These are phyloP conservation scores for Eciton burchellii DNA, from an alignment of 1,140 invertebrate genomes.

Conservation along the genomic window DNA sequence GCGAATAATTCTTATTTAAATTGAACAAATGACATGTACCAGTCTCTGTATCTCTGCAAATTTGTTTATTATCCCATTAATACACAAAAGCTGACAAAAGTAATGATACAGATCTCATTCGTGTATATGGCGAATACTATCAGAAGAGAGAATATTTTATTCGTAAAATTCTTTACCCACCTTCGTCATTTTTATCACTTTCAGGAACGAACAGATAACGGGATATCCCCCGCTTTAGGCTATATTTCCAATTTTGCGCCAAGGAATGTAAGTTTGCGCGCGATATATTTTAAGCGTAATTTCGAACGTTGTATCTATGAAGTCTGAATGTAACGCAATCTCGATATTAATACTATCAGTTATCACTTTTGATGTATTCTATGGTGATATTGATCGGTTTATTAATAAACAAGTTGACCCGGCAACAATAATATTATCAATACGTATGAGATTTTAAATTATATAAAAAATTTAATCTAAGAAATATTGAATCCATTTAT, in stretches of 20 bases:
- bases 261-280: constrained; percentile 49
- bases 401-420: too few relatives aligned
- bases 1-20: constrained; percentile 73
- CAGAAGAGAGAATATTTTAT: neutral
- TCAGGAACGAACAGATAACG: constrained; percentile 60
- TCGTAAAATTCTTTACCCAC: constrained; percentile 83
- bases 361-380: too few relatives aligned
- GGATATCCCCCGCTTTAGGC: constrained; percentile 58
- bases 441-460: too few relatives aligned
- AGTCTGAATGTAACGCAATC: neutral
- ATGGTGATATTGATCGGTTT: too few relatives aligned
- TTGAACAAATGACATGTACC: constrained; percentile 57
- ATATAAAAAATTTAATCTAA: too few relatives aligned
- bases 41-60: constrained; percentile 70
- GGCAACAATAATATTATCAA: too few relatives aligned
- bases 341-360: too few relatives aligned
- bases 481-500: too few relatives aligned
- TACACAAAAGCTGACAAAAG: too few relatives aligned
- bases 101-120: too few relatives aligned
- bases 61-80: too few relatives aligned
- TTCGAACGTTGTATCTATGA: neutral
- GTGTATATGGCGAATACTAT: too few relatives aligned
- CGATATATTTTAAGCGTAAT: constrained; percentile 19
- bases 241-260: constrained; percentile 60
- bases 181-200: constrained; percentile 23